These are phyloP conservation scores for Peromyscus attwateri DNA, from an alignment of 2,797 vertebrate genomes.

Conservation along the genomic window DNA sequence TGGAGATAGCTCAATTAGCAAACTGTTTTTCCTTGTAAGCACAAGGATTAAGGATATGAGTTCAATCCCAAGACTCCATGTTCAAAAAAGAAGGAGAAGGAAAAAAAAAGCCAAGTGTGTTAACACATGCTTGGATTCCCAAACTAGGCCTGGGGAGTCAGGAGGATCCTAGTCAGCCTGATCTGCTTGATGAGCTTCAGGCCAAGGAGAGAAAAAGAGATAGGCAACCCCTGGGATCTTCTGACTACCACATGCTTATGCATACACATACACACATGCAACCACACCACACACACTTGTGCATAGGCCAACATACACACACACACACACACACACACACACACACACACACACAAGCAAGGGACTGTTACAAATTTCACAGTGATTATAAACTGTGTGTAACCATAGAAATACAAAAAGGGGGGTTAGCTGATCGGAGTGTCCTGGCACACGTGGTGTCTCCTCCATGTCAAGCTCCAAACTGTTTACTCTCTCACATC, in stretches of 20 bases:
- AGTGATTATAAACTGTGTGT: slow-evolving; percentile 1
- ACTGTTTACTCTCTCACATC: neutral
- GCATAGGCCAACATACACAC: no score
- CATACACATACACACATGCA: neutral
- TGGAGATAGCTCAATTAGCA: neutral
- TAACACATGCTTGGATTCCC: neutral
- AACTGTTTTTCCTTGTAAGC: neutral
- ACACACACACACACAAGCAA: neutral
- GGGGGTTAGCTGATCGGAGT: neutral
- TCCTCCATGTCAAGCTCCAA: neutral
- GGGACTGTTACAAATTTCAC: neutral
- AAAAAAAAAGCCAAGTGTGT: neutral
- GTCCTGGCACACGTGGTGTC: neutral
- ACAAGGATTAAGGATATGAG: neutral
- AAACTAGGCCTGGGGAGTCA: neutral
- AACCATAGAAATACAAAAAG: neutral
- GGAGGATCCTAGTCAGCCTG: neutral
- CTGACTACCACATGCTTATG: neutral
- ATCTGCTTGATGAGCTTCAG: neutral
- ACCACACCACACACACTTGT: neutral
- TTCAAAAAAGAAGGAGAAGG: no score
- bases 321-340: neutral
- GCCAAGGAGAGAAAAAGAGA: neutral
- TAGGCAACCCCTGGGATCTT: neutral
- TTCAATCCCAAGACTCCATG: neutral